Conservation (phyloP, 2,888 invertebrate species). For the Rhogogaster chlorosoma region DNA sequence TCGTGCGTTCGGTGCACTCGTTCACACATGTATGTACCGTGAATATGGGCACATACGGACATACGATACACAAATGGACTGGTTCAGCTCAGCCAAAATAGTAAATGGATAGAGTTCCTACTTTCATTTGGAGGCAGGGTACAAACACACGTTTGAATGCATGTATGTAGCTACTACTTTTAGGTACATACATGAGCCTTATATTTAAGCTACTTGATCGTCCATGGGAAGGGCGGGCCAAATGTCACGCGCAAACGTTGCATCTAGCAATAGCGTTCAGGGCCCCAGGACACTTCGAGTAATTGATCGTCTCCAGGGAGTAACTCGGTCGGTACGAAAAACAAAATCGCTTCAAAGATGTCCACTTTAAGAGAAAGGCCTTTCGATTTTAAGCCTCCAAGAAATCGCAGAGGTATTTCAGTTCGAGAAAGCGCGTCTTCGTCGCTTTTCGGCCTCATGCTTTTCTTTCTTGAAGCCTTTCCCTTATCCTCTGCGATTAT, state of each 20-base stretch:
- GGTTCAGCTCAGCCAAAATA: background rate
- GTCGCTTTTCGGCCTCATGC: too few relatives aligned
- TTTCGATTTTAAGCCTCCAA: background rate
- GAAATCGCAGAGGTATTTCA: background rate
- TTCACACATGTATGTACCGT: background rate
- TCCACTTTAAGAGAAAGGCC: background rate
- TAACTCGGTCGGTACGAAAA: constrained; percentile 39
- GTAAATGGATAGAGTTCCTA: constrained; percentile 2
- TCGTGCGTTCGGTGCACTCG: background rate
- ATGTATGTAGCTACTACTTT: background rate
- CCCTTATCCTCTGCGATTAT: too few relatives aligned
- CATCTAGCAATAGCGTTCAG: background rate
- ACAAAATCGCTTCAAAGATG: constrained; percentile 10
- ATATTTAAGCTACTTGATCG: constrained; percentile 17
- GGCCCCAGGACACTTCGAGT: background rate
- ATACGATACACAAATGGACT: constrained; percentile 11
- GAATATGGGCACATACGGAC: background rate
- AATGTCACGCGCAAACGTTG: constrained; percentile 38
- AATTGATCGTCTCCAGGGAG: constrained; percentile 56
- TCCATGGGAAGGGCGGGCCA: constrained; percentile 67
- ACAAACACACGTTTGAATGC: background rate
- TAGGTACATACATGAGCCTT: background rate
- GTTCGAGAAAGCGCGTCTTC: background rate
- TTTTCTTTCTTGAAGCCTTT: too few relatives aligned
- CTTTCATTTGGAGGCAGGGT: background rate